Evolutionary conservation across 2,888 invertebrate species (phyloP).

Genomic region (Zaprionus obscuricornis): DNA sequence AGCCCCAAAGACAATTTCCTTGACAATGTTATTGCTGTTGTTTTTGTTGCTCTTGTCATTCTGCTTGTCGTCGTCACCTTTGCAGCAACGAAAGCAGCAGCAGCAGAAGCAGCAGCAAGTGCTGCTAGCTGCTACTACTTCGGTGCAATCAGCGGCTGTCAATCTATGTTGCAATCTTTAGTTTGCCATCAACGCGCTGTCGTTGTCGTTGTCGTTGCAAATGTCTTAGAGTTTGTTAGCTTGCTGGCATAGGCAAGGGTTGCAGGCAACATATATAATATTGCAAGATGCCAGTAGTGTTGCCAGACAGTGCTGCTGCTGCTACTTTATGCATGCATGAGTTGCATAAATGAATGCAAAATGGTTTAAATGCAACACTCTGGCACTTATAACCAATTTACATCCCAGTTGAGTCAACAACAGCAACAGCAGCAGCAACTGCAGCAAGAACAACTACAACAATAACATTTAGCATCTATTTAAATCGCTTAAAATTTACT

Average conservation of each 20-base stretch:
- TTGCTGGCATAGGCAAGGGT: too few species aligned
- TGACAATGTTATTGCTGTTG: constrained; percentile 12
- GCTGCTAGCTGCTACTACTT: constrained; percentile 33
- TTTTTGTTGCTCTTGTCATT: constrained; percentile 1
- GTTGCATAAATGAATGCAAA: constrained; percentile 49
- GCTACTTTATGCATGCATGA: constrained; percentile 56
- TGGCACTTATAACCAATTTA: constrained; percentile 62
- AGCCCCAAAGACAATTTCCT: constrained; percentile 51
- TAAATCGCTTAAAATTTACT: constrained; percentile 57
- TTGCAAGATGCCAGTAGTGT: neutral
- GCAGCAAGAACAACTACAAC: neutral
- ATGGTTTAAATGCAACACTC: constrained; percentile 58
- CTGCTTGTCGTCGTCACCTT: constrained; percentile 30
- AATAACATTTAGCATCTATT: constrained; percentile 40
- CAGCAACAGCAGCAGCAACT: constrained; percentile 5
- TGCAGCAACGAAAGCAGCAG: constrained; percentile 28
- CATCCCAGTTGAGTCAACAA: constrained; percentile 18
- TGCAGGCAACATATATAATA: too few species aligned
- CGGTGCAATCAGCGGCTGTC: constrained; percentile 71
- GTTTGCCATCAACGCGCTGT: constrained; percentile 51
- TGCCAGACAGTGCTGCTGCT: constrained; percentile 13
- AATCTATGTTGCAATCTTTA: constrained; percentile 73
- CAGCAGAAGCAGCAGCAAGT: too few species aligned
- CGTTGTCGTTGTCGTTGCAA: constrained; percentile 22
- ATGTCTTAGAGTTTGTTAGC: too few species aligned